These are phyloP conservation scores for Neoaliturus tenellus DNA, from an alignment of 2,888 invertebrate genomes.

Conservation along the genomic window DNA sequence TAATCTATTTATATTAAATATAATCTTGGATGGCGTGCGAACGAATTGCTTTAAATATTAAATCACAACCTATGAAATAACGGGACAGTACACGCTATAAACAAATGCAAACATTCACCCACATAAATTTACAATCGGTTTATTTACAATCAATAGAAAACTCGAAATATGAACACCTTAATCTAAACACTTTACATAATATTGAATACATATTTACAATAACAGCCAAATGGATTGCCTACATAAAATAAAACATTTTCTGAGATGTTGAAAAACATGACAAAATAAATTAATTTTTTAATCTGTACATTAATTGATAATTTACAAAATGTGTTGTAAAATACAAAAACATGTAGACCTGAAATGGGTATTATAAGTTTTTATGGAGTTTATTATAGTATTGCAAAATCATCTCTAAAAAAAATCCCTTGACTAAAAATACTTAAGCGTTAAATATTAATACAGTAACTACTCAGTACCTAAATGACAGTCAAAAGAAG, in stretches of 20 bases:
- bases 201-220: conserved; percentile 34
- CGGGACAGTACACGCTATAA: conserved; percentile 36
- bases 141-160: conserved; percentile 49
- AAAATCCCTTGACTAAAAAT: too few species aligned
- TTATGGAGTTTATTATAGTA: too few species aligned
- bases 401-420: too few species aligned
- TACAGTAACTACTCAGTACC: too few species aligned
- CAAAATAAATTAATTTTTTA: too few species aligned
- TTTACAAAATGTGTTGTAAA: too few species aligned
- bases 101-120: conserved; percentile 35
- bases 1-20: conserved; percentile 45
- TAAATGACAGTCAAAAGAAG: too few species aligned
- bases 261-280: too few species aligned
- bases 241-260: conserved; percentile 19
- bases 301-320: too few species aligned
- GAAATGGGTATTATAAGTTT: too few species aligned
- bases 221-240: conserved; percentile 31
- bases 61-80: conserved; percentile 52
- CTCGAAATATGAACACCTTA: conserved; percentile 34
- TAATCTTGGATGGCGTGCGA: conserved; percentile 5
- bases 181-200: conserved; percentile 6
- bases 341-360: too few species aligned
- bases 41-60: conserved; percentile 44
- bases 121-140: conserved; percentile 38
- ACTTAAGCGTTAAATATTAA: too few species aligned